Percentiles rank a stretch among this genome's conserved stretches.
Evolutionary conservation across 1,140 invertebrate species (phyloP).

Genomic region (Coptotermes formosanus): DNA sequence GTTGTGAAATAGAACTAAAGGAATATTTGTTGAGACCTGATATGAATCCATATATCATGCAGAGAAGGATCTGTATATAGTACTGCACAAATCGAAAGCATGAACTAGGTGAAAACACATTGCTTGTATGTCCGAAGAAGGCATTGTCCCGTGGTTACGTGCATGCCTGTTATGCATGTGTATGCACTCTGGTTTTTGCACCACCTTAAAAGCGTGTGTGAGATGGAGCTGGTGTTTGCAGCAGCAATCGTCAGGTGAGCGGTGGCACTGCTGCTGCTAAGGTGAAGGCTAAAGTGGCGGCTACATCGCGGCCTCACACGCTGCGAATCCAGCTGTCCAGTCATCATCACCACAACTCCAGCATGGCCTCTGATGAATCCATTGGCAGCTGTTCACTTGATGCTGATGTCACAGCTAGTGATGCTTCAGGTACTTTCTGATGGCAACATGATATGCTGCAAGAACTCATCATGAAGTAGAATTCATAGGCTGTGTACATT

Average conservation of each 20-base stretch:
- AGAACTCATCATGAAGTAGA: slow-evolving; percentile 21
- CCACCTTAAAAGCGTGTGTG: not conserved
- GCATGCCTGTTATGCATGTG: not conserved
- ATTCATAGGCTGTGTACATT: not conserved
- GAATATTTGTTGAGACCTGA: not conserved
- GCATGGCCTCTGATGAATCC: slow-evolving; percentile 56
- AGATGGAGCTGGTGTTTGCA: slow-evolving; percentile 9
- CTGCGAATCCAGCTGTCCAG: slow-evolving; percentile 11
- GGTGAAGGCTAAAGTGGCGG: slow-evolving; percentile 18
- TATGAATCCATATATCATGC: not conserved
- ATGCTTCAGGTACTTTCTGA: slow-evolving; percentile 65
- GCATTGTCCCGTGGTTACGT: not conserved
- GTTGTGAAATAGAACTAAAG: not conserved
- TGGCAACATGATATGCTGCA: not conserved
- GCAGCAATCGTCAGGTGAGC: slow-evolving; percentile 7
- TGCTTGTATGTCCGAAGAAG: not conserved
- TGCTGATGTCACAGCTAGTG: slow-evolving; percentile 72
- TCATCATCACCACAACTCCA: slow-evolving; percentile 29
- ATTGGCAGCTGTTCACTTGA: slow-evolving; percentile 82
- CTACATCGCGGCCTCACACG: slow-evolving; percentile 19
- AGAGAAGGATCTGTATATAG: not conserved
- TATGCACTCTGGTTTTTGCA: not conserved
- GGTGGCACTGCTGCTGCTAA: not conserved
- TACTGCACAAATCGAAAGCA: not conserved
- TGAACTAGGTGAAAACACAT: not conserved